Percentiles rank a stretch among this genome's conserved stretches.
Evolutionary conservation across 2,113 vertebrate species (phyloP).

Genomic region (Genyomyrus donnyi): DNA sequence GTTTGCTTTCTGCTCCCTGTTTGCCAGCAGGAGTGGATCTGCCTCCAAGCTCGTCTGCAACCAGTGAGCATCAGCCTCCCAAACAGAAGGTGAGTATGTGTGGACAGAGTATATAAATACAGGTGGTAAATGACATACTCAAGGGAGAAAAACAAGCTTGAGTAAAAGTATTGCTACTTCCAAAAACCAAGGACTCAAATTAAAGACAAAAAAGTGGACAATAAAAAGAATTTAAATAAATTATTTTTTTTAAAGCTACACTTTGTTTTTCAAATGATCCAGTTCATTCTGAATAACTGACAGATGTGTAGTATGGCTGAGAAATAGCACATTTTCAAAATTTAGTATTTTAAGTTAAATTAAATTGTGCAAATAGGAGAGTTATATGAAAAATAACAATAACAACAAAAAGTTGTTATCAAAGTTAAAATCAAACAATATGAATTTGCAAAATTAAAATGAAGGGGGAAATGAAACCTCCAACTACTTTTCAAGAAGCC

Average conservation of each 20-base stretch:
- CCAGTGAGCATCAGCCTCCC: slow-evolving; percentile 22
- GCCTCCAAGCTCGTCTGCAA: slow-evolving; percentile 25
- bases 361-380: not conserved
- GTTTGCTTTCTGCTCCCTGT: not conserved
- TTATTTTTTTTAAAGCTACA: not conserved
- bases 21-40: slow-evolving; percentile 21
- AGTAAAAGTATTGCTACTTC: not conserved
- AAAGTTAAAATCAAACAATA: not conserved
- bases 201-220: not conserved
- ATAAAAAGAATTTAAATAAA: not conserved
- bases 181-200: not conserved
- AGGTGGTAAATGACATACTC: not conserved
- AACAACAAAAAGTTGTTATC: not conserved
- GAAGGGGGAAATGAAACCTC: not conserved
- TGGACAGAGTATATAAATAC: not conserved
- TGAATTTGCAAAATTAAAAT: not conserved
- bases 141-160: not conserved
- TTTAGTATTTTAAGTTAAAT: not conserved
- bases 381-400: not conserved
- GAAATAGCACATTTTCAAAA: not conserved
- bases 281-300: not conserved
- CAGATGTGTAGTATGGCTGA: not conserved
- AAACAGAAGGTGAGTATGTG: slow-evolving; percentile 32
- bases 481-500: not conserved
- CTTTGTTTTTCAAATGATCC: not conserved